phyloP scores from a whole-genome alignment of 2,113 vertebrate genomes.

The Urocolius indicus region DNA sequence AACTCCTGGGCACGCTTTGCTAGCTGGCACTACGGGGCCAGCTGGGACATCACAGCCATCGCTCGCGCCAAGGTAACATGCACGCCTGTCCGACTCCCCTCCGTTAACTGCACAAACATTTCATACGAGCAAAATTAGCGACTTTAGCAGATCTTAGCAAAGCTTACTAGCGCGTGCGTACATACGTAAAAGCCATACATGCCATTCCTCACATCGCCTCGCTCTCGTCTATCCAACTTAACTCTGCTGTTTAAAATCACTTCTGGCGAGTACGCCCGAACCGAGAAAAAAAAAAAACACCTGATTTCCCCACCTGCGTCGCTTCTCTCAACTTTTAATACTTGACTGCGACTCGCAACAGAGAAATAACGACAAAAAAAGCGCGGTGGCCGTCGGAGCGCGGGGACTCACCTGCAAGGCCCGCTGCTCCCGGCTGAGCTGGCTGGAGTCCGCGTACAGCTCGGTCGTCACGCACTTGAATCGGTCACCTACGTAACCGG shows the following conservation, averaged over 20 bases:
- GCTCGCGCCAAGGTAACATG: slow-evolving; percentile 67
- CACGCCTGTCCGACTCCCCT: slow-evolving; percentile 65
- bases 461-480: slow-evolving; percentile 99
- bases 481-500: slow-evolving; percentile 97
- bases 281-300: neutral
- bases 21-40: slow-evolving; percentile 63
- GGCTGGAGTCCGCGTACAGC: slow-evolving; percentile 97
- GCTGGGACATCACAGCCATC: slow-evolving; percentile 69
- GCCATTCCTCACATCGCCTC: slow-evolving; percentile 13
- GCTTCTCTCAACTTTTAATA: slow-evolving; percentile 60
- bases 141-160: slow-evolving; percentile 48
- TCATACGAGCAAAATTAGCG: slow-evolving; percentile 59
- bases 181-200: slow-evolving; percentile 8
- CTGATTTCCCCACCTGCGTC: slow-evolving; percentile 17
- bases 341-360: slow-evolving; percentile 56
- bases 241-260: neutral
- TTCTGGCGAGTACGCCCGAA: neutral
- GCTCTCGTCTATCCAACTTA: slow-evolving; percentile 1
- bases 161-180: slow-evolving; percentile 18
- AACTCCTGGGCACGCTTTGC: slow-evolving; percentile 41
- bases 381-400: neutral
- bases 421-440: slow-evolving; percentile 96
- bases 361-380: slow-evolving; percentile 12
- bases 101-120: slow-evolving; percentile 40
- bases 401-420: slow-evolving; percentile 94